Percentiles rank a stretch among this genome's conserved stretches.
These are phyloP conservation scores for Sprattus sprattus DNA, from an alignment of 2,113 vertebrate genomes.

Conservation along the genomic window DNA sequence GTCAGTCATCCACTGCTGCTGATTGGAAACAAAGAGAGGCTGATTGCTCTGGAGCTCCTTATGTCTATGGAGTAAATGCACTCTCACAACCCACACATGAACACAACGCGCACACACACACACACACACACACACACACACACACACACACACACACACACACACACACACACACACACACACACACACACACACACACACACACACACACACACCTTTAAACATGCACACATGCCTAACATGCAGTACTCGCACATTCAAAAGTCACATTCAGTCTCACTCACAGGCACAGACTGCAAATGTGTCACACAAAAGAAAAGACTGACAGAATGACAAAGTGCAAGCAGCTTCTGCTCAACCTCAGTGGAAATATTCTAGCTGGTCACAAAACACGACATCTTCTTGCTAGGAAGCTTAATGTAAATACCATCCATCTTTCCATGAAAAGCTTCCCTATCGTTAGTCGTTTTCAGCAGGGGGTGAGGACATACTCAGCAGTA, in stretches of 20 bases:
- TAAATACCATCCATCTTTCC: not conserved
- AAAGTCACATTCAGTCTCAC: too few relatives aligned
- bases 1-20: not conserved
- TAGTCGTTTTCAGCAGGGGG: not conserved
- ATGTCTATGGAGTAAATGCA: not conserved
- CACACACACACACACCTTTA: too few relatives aligned
- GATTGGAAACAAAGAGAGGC: not conserved
- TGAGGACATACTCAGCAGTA: not conserved
- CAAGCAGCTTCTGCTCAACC: not conserved
- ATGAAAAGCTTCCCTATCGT: not conserved
- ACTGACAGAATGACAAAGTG: not conserved
- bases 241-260: too few relatives aligned
- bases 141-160: too few relatives aligned
- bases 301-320: too few relatives aligned
- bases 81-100: not conserved
- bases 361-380: too few relatives aligned
- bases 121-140: too few relatives aligned
- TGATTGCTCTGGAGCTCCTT: not conserved
- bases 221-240: too few relatives aligned
- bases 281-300: too few relatives aligned
- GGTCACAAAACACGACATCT: not conserved
- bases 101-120: not conserved
- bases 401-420: not conserved
- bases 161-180: not conserved
- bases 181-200: not conserved